phyloP scores from a whole-genome alignment of 1,140 invertebrate species.

The Rhagoletis zephyria region DNA sequence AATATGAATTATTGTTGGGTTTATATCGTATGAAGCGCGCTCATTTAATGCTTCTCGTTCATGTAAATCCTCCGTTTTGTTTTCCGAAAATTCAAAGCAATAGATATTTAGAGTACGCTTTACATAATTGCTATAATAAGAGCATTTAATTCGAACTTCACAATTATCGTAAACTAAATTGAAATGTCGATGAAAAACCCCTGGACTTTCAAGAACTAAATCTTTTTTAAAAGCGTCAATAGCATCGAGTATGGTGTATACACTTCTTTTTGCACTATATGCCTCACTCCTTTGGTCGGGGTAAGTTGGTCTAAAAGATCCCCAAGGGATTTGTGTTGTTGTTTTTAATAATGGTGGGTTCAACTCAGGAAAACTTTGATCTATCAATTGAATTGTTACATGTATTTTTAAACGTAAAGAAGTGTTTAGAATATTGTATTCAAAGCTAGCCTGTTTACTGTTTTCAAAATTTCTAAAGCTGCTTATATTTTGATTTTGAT shows the following conservation, averaged over 20 bases:
- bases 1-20: no score
- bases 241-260: no score
- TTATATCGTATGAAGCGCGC: no score
- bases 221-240: constrained; percentile 7
- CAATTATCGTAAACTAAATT: constrained; percentile 26
- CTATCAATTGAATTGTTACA: no score
- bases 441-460: constrained; percentile 1
- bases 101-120: background rate
- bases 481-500: background rate
- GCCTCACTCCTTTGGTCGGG: background rate
- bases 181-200: constrained; percentile 13
- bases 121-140: background rate
- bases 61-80: no score
- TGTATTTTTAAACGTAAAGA: no score
- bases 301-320: background rate
- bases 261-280: no score
- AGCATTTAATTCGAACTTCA: background rate
- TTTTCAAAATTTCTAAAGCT: background rate
- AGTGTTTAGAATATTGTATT: background rate
- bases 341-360: constrained; percentile 2
- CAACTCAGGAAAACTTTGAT: background rate
- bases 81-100: background rate
- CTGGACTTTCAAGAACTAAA: constrained; percentile 11
- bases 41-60: no score
- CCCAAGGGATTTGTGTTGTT: background rate